A percentile compares a stretch with the other conserved stretches of the same genome.
Evolutionary conservation across 2,888 invertebrate genomes (phyloP).

Genomic region (Drosophila fungiperda): DNA sequence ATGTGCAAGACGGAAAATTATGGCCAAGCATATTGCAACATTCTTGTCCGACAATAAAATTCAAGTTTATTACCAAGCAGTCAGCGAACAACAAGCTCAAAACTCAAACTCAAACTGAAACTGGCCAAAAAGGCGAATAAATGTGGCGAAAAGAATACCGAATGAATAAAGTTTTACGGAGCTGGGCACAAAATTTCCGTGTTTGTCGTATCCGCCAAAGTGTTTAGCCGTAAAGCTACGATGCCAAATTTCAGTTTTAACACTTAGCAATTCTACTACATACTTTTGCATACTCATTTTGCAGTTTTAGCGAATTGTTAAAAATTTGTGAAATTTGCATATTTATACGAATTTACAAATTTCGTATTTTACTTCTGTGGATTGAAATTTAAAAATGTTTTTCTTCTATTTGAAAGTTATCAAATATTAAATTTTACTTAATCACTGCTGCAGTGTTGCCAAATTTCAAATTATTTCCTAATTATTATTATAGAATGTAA

Average conservation of each 20-base stretch:
- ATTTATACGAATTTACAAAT: no score
- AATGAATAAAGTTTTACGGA: constrained; percentile 47
- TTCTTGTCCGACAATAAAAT: constrained; percentile 82
- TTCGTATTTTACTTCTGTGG: no score
- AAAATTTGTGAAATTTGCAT: no score
- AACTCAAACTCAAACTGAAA: constrained; percentile 11
- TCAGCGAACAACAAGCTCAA: constrained; percentile 22
- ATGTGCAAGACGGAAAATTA: constrained; percentile 72
- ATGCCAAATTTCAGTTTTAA: constrained; percentile 41
- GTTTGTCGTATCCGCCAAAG: constrained; percentile 11
- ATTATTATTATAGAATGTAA: no score
- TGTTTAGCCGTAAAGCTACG: constrained; percentile 30
- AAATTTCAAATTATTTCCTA: neutral
- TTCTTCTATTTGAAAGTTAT: no score
- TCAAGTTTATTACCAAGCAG: constrained; percentile 74
- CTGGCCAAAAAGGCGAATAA: constrained; percentile 38
- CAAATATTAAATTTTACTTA: neutral
- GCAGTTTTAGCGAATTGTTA: no score
- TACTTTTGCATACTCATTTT: neutral
- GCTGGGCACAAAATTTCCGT: constrained; percentile 32
- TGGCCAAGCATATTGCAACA: constrained; percentile 82
- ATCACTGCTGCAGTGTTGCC: constrained; percentile 17
- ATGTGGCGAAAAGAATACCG: constrained; percentile 40
- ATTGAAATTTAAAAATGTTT: no score
- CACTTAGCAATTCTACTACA: neutral